Base-by-base conservation (phyloP, 2,888 invertebrate genomes). In the Peribatodes rhomboidaria region DNA sequence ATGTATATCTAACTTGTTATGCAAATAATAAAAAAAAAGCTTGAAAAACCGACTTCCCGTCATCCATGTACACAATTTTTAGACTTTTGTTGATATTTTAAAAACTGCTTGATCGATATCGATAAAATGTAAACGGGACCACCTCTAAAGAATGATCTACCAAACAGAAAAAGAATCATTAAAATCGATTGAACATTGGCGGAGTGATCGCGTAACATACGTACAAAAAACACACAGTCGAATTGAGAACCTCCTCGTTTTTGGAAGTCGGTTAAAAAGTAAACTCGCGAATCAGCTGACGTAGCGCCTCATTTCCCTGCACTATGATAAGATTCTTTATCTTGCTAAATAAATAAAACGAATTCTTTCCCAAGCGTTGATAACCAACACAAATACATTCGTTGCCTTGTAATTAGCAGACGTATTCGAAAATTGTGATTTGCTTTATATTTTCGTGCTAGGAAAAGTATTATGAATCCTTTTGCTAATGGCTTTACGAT, bases 401-500 rank as follows among this genome's bases (percentile, higher is more conserved):
- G n/a, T 6, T 10, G 27, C 22, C 37, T 60, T 50, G n/a, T 31
- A 55, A 58, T 50, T 60, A 42, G 60, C 53, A 22, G 67, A 55
- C 69, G 67, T 61, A 39, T 37, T 13, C n/a, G 14, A 44, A 55
- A 13, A 31, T 14, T 14, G 8, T 50, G 8, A 3, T 13, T 33
- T 50, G 16, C 31, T 9, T 27, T 1, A 39, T 6, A 4, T 6
- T 46, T 49, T 22, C 22, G 6, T 11, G 9, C 16, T 2, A 22
- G 9, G 1, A 35, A 11, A 16, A 4, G 1, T 20, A 3, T 7
- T 22, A 87, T 87, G 88, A 89, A 89, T 75, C 89, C 88, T 16
- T 89, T 89, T 78, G 50, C 80, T 13, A 71, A 80, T 67, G 84
- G 84, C 0, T 88, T 85, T 69, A 63, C 79, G 18, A 76, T 84